phyloP scores from a whole-genome alignment of 2,113 vertebrate genomes.

The Acinonyx jubatus region DNA sequence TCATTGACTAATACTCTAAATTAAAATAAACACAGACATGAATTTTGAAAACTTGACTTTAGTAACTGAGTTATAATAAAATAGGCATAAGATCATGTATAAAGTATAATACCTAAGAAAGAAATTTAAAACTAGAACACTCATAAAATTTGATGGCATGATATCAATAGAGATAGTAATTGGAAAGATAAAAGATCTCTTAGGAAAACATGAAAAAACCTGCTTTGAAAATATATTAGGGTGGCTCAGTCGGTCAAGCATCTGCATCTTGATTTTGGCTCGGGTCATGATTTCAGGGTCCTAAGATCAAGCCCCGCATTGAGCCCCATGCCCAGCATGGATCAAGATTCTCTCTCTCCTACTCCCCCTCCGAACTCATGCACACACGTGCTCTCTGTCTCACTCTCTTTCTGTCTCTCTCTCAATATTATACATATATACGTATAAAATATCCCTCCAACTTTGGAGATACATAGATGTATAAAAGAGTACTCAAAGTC shows the following conservation, averaged over 20 bases:
- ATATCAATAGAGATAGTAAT: background rate
- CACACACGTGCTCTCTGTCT: too few species aligned
- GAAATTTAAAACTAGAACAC: background rate
- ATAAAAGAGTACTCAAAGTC: too few species aligned
- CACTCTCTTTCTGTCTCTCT: too few species aligned
- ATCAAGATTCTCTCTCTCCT: too few species aligned
- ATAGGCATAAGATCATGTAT: background rate
- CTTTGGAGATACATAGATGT: background rate
- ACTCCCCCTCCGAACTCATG: too few species aligned
- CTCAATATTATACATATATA: background rate
- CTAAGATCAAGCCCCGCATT: too few species aligned
- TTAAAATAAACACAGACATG: background rate
- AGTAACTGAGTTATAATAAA: background rate
- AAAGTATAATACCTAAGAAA: background rate
- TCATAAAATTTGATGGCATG: background rate
- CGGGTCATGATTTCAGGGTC: too few species aligned
- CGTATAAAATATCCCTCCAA: background rate
- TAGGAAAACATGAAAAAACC: background rate
- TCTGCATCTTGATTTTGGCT: too few species aligned
- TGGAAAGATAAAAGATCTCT: background rate
- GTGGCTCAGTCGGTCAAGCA: too few species aligned
- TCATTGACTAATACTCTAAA: conserved; percentile 24
- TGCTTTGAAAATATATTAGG: background rate
- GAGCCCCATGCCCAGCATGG: too few species aligned
- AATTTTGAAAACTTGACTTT: background rate